Evolutionary conservation across 2,888 invertebrate genomes (phyloP), one percentile per base, ranked within the genome.

Genomic region (Rhimphoctona megacephalus): DNA sequence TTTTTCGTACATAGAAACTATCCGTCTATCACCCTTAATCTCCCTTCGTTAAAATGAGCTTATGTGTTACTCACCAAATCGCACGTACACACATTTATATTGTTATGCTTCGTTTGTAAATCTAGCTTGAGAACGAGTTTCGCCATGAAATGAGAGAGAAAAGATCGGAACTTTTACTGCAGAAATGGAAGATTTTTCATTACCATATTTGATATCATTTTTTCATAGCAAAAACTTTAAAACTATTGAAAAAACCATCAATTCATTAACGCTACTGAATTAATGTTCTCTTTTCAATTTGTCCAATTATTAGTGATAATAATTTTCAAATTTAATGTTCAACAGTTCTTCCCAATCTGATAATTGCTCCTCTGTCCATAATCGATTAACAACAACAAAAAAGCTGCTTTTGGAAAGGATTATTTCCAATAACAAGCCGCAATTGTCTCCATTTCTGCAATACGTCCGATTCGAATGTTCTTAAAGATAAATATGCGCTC

Each of bases 1-100:
- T 91, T 69, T 46, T 80, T 80, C 54, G 36, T 73, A 25, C 74
- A 36, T 70, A 70, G n/a, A 69, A 67, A 33, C 90, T 92, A 90
- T 91, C 90, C 89, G 89, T 92, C 91, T 91, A 91, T 91, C 91
- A 11, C 54, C 90, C 89, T 89, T 90, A 90, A 90, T 90, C 89
- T 88, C 87, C 22, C 69, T 39, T 54, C 61, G 57, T 82, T 76
- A 67, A 52, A 79, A 64, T 14, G 43, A 57, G 19, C 39, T 19
- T 67, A 54, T 25, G 52, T 19, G 66, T n/a, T 67, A 25, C 54
- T 46, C 61, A 67, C 25, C 39, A 19, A 64, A 30, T 52, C 25
- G 66, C 64, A 81, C 70, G 54, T 49, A 36, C 33, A 19, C 54
- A 19, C 3, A 57, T 43, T 43, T 43, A 1, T 43, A 43, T 72